A percentile compares a stretch with the other conserved stretches of the same genome.
These are phyloP conservation scores for Paracanthobrama guichenoti DNA, from an alignment of 2,113 vertebrate genomes.

Conservation along the genomic window DNA sequence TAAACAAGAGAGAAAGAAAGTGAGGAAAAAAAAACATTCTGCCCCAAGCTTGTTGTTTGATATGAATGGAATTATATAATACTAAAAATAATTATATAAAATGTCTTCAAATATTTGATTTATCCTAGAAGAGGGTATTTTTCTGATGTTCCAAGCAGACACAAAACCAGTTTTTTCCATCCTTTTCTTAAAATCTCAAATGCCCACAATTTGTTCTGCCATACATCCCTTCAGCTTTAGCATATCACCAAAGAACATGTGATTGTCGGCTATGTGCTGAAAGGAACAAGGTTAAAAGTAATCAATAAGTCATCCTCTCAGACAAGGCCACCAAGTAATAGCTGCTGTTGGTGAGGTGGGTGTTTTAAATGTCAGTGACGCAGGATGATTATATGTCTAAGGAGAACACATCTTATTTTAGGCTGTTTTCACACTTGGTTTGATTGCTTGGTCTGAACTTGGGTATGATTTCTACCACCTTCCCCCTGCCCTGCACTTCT, in stretches of 20 bases:
- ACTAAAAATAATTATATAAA: neutral
- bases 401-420: constrained; percentile 36
- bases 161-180: neutral
- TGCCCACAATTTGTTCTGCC: constrained; percentile 24
- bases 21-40: constrained; percentile 49
- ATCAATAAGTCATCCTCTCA: constrained; percentile 81
- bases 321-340: constrained; percentile 85
- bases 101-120: constrained; percentile 47
- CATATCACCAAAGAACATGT: constrained; percentile 41
- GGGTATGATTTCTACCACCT: neutral
- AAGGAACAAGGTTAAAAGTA: constrained; percentile 73
- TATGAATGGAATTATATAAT: constrained; percentile 4
- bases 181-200: neutral
- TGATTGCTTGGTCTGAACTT: constrained; percentile 7
- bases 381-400: constrained; percentile 86
- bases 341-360: constrained; percentile 78
- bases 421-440: constrained; percentile 22
- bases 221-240: constrained; percentile 48
- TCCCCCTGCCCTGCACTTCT: neutral
- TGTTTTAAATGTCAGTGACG: constrained; percentile 89
- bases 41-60: neutral
- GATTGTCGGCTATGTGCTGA: neutral
- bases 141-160: neutral
- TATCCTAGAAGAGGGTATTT: constrained; percentile 50
- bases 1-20: constrained; percentile 68